These are phyloP conservation scores for Eupithecia centaureata DNA, from an alignment of 2,888 invertebrate genomes.

Conservation along the genomic window DNA sequence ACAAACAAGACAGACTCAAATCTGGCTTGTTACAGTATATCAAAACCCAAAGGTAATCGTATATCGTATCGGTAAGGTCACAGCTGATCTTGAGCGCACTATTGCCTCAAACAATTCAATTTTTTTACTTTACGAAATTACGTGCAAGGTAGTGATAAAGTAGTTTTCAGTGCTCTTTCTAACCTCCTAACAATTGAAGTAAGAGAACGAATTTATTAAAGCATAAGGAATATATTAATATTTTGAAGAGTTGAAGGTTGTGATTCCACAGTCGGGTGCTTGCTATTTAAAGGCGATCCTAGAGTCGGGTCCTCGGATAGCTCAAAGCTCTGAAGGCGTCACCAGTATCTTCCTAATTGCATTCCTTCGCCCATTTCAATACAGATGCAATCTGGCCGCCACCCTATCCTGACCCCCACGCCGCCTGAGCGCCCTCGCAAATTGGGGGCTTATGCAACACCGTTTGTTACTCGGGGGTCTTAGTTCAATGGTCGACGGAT, in stretches of 20 bases:
- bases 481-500: constrained; percentile 31
- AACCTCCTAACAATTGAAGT: neutral
- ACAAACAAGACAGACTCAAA: no score
- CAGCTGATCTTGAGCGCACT: no score
- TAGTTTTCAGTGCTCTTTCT: neutral
- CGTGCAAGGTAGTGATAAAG: no score
- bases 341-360: constrained; percentile 45
- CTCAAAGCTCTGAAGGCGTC: constrained; percentile 38
- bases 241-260: neutral
- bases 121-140: no score
- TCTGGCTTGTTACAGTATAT: no score
- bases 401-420: constrained; percentile 38
- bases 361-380: constrained; percentile 41
- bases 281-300: neutral
- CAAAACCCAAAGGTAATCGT: no score
- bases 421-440: constrained; percentile 33
- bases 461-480: constrained; percentile 37
- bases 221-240: neutral
- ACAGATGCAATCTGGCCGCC: constrained; percentile 41
- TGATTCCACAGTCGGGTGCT: neutral
- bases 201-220: neutral
- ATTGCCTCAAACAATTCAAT: no score
- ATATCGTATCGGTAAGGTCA: no score
- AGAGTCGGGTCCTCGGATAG: constrained; percentile 24
- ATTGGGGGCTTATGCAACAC: constrained; percentile 34